Conservation (phyloP, 2,888 invertebrate genomes). For the Gisinianus flammeolus region DNA sequence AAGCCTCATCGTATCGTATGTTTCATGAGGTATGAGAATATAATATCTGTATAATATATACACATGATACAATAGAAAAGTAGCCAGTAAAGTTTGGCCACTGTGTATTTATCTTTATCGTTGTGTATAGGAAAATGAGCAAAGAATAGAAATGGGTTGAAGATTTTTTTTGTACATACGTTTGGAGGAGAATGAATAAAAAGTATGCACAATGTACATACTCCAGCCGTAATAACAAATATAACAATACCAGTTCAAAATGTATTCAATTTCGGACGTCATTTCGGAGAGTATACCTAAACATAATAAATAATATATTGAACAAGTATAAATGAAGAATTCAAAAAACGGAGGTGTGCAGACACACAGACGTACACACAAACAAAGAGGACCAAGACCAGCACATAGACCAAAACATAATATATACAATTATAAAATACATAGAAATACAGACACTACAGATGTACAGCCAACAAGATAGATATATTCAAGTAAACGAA, state of each 20-base stretch:
- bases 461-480: no score
- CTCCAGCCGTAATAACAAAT: neutral
- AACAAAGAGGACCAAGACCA: neutral
- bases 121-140: no score
- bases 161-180: no score
- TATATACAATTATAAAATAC: no score
- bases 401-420: neutral
- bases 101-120: neutral
- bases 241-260: neutral
- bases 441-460: no score
- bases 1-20: no score
- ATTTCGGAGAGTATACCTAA: neutral
- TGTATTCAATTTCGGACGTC: neutral
- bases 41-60: neutral
- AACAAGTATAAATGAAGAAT: slow-evolving; percentile 5
- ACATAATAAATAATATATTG: slow-evolving; percentile 6
- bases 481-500: no score
- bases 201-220: neutral
- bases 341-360: neutral
- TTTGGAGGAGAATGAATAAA: neutral
- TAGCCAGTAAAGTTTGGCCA: neutral
- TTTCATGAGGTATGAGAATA: neutral
- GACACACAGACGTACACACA: neutral
- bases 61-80: neutral
- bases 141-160: slow-evolving; percentile 1